Evolutionary conservation across 2,113 vertebrate genomes (phyloP), one percentile per base, ranked within the genome.

Genomic region (Halichoerus grypus): DNA sequence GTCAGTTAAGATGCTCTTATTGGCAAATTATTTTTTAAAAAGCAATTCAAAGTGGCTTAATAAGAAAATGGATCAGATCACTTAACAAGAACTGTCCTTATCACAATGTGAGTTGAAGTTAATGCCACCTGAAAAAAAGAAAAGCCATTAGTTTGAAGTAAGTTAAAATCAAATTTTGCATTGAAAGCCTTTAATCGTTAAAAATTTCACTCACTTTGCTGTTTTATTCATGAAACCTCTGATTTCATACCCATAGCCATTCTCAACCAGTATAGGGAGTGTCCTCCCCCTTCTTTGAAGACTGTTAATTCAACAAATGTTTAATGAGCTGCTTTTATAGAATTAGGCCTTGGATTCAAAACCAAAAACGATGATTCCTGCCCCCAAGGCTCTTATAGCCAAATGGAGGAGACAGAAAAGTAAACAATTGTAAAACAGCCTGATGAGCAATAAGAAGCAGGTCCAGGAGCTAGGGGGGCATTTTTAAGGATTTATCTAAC

Each of bases 1-100:
- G 36, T 96, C 80, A 91, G 31, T 89, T 95, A 95, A 91, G 39
- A 89, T 92, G 61, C 69, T 97, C 95, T 93, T 92, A 96, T 39
- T 95, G 87, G 90, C 87, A 76, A 42, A 79, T 96, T 89, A 71
- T 26, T 59, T 69, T 69, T 63, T 31, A 31, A 80, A 81, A 92
- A 92, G 63, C 55, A 82, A 42, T 72, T 85, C 36, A 92, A 39
- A 95, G 16, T 83, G 19, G 42, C 33, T 95, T 88, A 88, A 76
- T 33, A 96, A 91, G 76, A 88, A 97, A 93, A 80, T 95, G 10
- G 46, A 87, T 93, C 82, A 19, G 21, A 59, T 92, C 39, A 33
- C 31, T 80, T 92, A 95, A 72, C 4, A 79, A 83, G 83, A 69
- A 89, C 15, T 77, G 5, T 61, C 67, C 72, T 93, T 82, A 65